Evolutionary conservation across 1,140 invertebrate species (phyloP), one percentile per base, ranked within the genome.

Genomic region (Nasonia vitripennis): DNA sequence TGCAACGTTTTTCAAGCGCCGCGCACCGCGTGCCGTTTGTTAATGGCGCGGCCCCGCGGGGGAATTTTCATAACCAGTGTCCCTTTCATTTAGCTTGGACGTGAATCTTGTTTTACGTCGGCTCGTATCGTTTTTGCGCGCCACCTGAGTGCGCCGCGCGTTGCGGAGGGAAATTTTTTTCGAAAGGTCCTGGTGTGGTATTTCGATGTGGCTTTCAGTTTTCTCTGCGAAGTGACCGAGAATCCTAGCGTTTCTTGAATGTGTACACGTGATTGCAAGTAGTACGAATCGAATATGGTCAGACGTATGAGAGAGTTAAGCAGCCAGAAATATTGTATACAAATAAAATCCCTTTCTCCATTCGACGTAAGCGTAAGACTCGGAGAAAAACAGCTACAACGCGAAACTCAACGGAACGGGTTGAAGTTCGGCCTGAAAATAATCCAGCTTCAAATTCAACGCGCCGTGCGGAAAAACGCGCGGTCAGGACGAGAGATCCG

Each of bases 1-100:
- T 77, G 68, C 45, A 81, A 17, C 68, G 34, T 81, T 81, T 81
- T 81, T 81, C 37, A 70, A 81, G 55, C 79, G 80, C 4, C 34
- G 34, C 5, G 34, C 0, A 23, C 6, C 10, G 68, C 78, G 51
- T 9, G 41, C 20, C 20, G 79, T 81, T 81, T 71, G 34, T 81
- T 67, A 68, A 80, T 68, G 62, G 34, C 34, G 34, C 34, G 34
- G 27, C 41, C 23, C 20, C 2, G 55, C 6, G 17, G 20, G 55
- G 55, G 17, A 20, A n/a, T 78, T 20, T 37, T 37, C 37, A 20
- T 62, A 80, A 62, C 9, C 31, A 12, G 41, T 55, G 77, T 68
- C 34, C 23, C 68, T 80, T 80, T 80, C 78, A 80, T 80, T 68
- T 37, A 80, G 51, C 78, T 34, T 31, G 11, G 55, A 20, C 55